These are phyloP conservation scores for Sesia apiformis DNA, from an alignment of 2,888 invertebrate species.

Conservation along the genomic window DNA sequence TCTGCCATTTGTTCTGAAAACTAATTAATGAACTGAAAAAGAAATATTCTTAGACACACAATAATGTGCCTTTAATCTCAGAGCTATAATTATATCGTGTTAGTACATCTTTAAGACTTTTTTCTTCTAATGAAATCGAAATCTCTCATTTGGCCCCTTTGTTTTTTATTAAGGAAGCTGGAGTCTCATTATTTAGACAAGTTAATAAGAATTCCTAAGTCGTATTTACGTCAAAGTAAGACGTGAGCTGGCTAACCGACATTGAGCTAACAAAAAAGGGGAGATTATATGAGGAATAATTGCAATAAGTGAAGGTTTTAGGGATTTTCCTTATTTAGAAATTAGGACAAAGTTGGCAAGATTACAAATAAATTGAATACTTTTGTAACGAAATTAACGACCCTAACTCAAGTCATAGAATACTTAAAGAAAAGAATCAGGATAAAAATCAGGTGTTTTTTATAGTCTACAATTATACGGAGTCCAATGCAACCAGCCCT, in stretches of 20 bases:
- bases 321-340: neutral
- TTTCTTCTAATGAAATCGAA: constrained; percentile 7
- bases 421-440: too few relatives aligned
- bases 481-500: too few relatives aligned
- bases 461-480: too few relatives aligned
- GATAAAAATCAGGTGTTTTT: too few relatives aligned
- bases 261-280: constrained; percentile 40
- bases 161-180: constrained; percentile 24
- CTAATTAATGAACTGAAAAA: too few relatives aligned
- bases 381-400: too few relatives aligned
- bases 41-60: too few relatives aligned
- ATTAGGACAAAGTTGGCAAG: neutral
- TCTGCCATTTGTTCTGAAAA: too few relatives aligned
- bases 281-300: constrained; percentile 12
- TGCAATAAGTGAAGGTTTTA: neutral
- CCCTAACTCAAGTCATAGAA: too few relatives aligned
- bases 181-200: constrained; percentile 53
- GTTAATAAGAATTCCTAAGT: constrained; percentile 61
- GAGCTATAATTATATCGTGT: too few relatives aligned
- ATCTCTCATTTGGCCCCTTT: constrained; percentile 13
- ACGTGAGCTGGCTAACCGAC: constrained; percentile 41
- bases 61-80: too few relatives aligned
- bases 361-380: neutral
- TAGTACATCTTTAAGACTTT: neutral
- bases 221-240: constrained; percentile 55